Base-by-base conservation (phyloP, 2,113 vertebrate species). In the Chelonoidis abingdonii region DNA sequence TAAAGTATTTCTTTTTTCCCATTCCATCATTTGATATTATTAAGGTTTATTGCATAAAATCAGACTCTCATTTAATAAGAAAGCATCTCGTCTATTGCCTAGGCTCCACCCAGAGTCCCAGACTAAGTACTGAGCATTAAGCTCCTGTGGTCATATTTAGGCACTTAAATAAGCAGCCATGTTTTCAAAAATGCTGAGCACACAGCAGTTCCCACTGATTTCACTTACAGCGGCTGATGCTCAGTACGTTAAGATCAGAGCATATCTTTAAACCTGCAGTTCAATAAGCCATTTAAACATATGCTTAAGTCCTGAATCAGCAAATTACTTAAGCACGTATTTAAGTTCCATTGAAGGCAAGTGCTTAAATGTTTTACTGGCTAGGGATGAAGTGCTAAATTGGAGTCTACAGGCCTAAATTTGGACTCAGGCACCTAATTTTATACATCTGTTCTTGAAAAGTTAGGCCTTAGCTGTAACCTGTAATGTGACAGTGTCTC, bases 261-360 rank as follows among this genome's bases (percentile, higher is more conserved):
- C 84, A 90, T 92, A 92, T 96, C 92, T 95, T 95, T 94, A 95
- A 75, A 96, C 69, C 41, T 86, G 79, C 21, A 92, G 54, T 95
- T 97, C 93, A 94, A 93, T 91, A 91, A 49, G 79, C 93, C 88
- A 92, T 97, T 97, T 97, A 95, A 95, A 93, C 95, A 96, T 95
- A 87, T 96, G 94, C 96, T 97, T 97, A 97, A 97, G 96, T 97
- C 93, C 96, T 97, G 95, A 97, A 96, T 97, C 96, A 96, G 96
- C 96, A 95, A 94, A 95, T 81, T 95, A 97, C 97, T 96, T 97
- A 97, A 97, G 90, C 31, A 1, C 0, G 95, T 93, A 96, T 5
- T 93, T 97, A 95, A 95, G 92, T 97, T 91, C 87, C 89, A 96
- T 95, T 96, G 95, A 97, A 97, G 93, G 95, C 95, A 97, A 97